These are phyloP conservation scores for Vicugna pacos DNA, from an alignment of 2,113 vertebrate species.

Conservation along the genomic window DNA sequence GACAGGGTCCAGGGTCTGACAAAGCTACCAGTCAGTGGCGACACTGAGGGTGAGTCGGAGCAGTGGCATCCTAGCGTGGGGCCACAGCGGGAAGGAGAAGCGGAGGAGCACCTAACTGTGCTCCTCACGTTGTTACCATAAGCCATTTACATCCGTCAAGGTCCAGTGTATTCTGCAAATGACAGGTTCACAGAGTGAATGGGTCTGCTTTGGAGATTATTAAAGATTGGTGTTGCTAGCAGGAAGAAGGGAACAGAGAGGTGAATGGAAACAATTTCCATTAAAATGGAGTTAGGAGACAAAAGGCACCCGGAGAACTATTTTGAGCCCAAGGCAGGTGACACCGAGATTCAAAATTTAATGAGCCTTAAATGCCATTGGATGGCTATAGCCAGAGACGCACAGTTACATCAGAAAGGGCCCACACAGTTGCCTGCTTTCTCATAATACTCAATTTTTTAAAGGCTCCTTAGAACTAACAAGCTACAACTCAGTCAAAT, in stretches of 20 bases:
- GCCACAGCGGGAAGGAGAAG: no score
- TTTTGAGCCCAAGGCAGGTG: slow-evolving; percentile 86
- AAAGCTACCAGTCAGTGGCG: neutral
- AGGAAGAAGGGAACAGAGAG: slow-evolving; percentile 68
- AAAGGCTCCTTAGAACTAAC: slow-evolving; percentile 73
- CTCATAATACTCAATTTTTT: slow-evolving; percentile 66
- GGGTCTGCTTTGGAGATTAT: slow-evolving; percentile 53
- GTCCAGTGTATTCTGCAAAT: slow-evolving; percentile 10
- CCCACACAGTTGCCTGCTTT: slow-evolving; percentile 69
- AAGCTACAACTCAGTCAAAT: slow-evolving; percentile 43
- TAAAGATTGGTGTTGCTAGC: slow-evolving; percentile 56
- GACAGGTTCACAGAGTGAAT: slow-evolving; percentile 56
- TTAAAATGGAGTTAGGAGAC: slow-evolving; percentile 80
- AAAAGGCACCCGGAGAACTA: slow-evolving; percentile 81
- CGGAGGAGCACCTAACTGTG: neutral
- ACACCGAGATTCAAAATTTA: slow-evolving; percentile 86
- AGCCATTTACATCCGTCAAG: slow-evolving; percentile 6
- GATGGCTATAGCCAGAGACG: slow-evolving; percentile 77
- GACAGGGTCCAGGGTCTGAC: neutral
- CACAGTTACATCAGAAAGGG: slow-evolving; percentile 63
- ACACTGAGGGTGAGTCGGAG: rapidly evolving
- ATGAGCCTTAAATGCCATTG: slow-evolving; percentile 89
- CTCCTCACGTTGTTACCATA: neutral
- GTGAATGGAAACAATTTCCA: slow-evolving; percentile 80
- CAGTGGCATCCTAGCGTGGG: rapidly evolving